A percentile compares a stretch with the other conserved stretches of the same genome.
Evolutionary conservation across 2,113 vertebrate genomes (phyloP).

Genomic region (Xenopus borealis): DNA sequence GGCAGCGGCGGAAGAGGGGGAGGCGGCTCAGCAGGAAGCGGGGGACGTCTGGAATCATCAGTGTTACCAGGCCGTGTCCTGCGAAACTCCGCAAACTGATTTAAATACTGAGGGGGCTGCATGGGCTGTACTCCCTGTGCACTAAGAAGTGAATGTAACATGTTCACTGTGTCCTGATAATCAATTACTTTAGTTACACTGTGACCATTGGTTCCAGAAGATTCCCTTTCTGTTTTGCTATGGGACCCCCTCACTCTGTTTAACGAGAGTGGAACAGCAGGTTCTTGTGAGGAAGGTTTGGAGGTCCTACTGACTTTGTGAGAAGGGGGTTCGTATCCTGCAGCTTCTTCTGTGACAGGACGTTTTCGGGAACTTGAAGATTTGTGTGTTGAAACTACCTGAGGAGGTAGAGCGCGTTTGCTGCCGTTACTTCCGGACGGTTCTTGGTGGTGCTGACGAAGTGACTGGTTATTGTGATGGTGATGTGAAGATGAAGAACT

Average conservation of each 20-base stretch:
- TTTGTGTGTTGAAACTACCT: constrained; percentile 69
- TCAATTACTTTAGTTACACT: constrained; percentile 79
- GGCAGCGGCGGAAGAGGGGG: constrained; percentile 85
- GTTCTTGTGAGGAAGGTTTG: constrained; percentile 65
- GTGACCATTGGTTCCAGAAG: constrained; percentile 85
- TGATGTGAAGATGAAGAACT: constrained; percentile 79
- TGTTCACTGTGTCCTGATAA: constrained; percentile 97
- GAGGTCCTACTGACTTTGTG: constrained; percentile 78
- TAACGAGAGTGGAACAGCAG: constrained; percentile 52
- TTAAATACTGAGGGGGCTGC: constrained; percentile 78
- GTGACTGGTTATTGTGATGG: constrained; percentile 79
- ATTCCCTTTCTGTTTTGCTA: constrained; percentile 78
- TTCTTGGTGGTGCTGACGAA: constrained; percentile 58
- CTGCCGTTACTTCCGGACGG: constrained; percentile 48
- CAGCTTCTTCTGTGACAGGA: constrained; percentile 69
- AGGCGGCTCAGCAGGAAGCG: constrained; percentile 85
- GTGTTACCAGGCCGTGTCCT: constrained; percentile 65
- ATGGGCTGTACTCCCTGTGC: constrained; percentile 91
- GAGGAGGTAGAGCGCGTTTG: constrained; percentile 70
- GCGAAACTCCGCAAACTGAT: constrained; percentile 79
- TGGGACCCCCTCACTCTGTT: constrained; percentile 59
- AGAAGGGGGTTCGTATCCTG: constrained; percentile 65
- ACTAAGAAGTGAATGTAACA: constrained; percentile 91
- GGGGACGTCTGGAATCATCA: constrained; percentile 75
- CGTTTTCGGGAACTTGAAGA: constrained; percentile 76